Base-by-base conservation (phyloP, 2,888 invertebrate species). In the Drosophila setosimentum region DNA sequence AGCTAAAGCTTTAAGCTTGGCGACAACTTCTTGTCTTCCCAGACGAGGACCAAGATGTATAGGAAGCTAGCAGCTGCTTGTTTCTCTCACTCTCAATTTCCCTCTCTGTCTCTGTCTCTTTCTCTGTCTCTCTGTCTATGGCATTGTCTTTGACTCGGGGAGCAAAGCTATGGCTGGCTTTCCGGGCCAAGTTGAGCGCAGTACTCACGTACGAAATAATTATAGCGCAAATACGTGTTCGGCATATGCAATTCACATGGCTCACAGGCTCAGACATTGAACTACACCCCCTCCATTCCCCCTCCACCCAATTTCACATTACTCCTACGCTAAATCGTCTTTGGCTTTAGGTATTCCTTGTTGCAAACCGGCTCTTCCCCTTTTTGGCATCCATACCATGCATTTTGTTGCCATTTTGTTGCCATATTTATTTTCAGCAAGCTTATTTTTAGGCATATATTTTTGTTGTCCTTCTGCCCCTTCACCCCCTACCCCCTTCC, bases 201-300 rank as follows among this genome's bases (percentile, higher is more conserved):
- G 74, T 68, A 63, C 82, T 77, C 91, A 89, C 89, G 89, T 91
- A 90, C 89, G 80, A 89, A 89, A 90, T 89, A 89, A 89, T 89
- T 89, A 89, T 83, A 89, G 91, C 91, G 87, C 82, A 86, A 81
- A 78, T 82, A 91, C 89, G 89, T 89, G 91, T 78, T 59, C 65
- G 65, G 89, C 80, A 89, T 89, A 79, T 77, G 72, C 61, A 74
- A 82, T 84, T 74, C 81, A 58, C 61, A 63, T 80, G 42, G 67
- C 73, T 59, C 55, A 35, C 59, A 61, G 48, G 37, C 59, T 40
- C 45, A 53, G 61, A 59, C 69, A 53, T 45, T 30, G 32, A 16
- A 35, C 42, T 45, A 40, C 54, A 0, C 32, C 29, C 57, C 10
- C n/a, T 8, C 18, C 32, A 48, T 16, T 33, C 37, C 24, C 50